Conservation (phyloP, 1,140 invertebrate genomes). For the Lepidurus arcticus region DNA sequence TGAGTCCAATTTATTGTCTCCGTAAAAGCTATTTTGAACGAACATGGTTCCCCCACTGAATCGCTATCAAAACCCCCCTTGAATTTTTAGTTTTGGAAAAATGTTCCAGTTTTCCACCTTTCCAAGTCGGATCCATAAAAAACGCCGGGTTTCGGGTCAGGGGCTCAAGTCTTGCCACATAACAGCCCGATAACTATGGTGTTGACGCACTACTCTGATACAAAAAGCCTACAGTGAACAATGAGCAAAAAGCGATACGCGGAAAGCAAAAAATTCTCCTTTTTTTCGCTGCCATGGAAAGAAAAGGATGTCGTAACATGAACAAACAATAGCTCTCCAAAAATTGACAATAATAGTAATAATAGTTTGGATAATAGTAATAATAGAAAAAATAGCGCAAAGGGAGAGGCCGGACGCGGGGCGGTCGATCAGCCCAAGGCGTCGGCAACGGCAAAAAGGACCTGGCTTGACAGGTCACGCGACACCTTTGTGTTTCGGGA, state of each 20-base stretch:
- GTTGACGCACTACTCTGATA: slow-evolving; percentile 15
- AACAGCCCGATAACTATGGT: not conserved
- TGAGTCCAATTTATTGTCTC: too few species aligned
- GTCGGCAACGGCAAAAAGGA: slow-evolving; percentile 13
- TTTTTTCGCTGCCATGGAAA: slow-evolving; percentile 17
- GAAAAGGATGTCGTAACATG: slow-evolving; percentile 12
- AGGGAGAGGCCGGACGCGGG: slow-evolving; percentile 19
- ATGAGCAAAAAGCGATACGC: slow-evolving; percentile 21
- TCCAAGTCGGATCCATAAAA: not conserved
- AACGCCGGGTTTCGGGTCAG: not conserved
- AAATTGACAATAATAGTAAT: slow-evolving; percentile 11
- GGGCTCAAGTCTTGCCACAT: not conserved
- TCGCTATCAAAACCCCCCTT: too few species aligned
- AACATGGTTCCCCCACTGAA: too few species aligned
- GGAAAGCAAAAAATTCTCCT: slow-evolving; percentile 4
- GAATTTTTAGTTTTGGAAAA: too few species aligned
- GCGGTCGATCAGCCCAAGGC: slow-evolving; percentile 20
- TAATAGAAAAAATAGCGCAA: slow-evolving; percentile 19
- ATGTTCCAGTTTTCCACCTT: too few species aligned
- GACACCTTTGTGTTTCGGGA: not conserved
- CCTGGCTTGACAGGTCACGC: not conserved
- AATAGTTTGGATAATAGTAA: slow-evolving; percentile 15
- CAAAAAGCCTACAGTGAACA: slow-evolving; percentile 21
- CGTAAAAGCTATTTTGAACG: too few species aligned
- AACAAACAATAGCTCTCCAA: not conserved